A percentile compares a stretch with the other conserved stretches of the same genome.
Conservation (phyloP, 23 tunicate genomes). For the Diplosoma virens region DNA sequence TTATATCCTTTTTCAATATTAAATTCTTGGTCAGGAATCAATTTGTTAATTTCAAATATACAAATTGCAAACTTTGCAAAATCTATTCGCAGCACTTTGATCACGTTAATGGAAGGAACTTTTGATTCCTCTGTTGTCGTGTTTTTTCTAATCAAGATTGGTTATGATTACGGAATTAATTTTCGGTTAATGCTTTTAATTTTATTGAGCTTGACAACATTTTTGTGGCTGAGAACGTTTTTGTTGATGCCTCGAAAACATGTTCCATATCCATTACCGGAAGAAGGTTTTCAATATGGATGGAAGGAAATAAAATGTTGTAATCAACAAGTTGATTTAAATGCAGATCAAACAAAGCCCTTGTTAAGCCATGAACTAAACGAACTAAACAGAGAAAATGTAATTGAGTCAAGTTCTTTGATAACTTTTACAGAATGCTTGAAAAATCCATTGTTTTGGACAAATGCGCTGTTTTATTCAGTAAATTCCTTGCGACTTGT, state of each 20-base stretch:
- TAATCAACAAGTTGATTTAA: neutral
- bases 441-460: constrained; percentile 15
- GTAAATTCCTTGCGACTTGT: constrained; percentile 1
- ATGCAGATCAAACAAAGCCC: no score
- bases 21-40: no score
- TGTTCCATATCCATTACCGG: constrained; percentile 8
- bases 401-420: no score
- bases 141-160: constrained; percentile 17
- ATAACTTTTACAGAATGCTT: neutral
- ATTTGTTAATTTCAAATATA: no score
- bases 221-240: constrained; percentile 14
- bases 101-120: constrained; percentile 8
- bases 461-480: no score
- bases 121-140: constrained; percentile 29
- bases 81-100: neutral
- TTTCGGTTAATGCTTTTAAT: neutral
- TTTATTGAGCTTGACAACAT: neutral
- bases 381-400: no score
- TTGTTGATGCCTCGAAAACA: constrained; percentile 10
- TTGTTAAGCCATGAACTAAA: no score
- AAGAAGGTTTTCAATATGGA: neutral
- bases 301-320: constrained; percentile 6
- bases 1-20: no score
- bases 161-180: neutral
- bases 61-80: no score